Conservation (phyloP, 2,113 vertebrate species). For the Grammatotria lemairii region DNA sequence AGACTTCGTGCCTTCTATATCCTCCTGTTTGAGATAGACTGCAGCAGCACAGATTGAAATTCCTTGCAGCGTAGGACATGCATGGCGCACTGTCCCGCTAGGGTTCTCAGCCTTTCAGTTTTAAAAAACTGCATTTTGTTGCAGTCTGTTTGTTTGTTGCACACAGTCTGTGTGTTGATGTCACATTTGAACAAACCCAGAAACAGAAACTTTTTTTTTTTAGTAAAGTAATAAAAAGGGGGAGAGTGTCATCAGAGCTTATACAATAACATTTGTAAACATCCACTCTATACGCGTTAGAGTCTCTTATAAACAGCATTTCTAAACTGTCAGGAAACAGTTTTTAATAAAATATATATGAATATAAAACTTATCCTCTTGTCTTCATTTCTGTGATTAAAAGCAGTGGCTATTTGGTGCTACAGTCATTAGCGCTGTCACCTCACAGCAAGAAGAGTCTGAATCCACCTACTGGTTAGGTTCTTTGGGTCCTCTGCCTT, state of each 20-base stretch:
- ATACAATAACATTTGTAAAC: slow-evolving; percentile 42
- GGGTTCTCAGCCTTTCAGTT: neutral
- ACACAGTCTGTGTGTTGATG: neutral
- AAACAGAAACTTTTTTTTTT: neutral
- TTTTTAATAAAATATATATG: slow-evolving; percentile 61
- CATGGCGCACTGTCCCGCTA: slow-evolving; percentile 5
- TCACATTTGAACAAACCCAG: neutral
- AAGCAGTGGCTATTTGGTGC: neutral
- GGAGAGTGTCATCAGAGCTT: neutral
- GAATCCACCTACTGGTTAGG: neutral
- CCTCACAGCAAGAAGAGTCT: neutral
- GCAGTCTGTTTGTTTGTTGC: neutral
- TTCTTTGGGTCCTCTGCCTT: neutral
- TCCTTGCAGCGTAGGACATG: neutral
- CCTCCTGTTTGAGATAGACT: neutral
- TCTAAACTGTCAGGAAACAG: slow-evolving; percentile 71
- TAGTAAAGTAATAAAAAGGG: neutral
- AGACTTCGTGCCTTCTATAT: slow-evolving; percentile 4
- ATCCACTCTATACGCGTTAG: slow-evolving; percentile 21
- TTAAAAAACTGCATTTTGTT: neutral
- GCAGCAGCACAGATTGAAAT: neutral
- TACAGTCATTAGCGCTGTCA: neutral
- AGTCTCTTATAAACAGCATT: slow-evolving; percentile 37
- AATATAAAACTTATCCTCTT: neutral
- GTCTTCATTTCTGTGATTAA: neutral